phyloP scores from a whole-genome alignment of 2,113 vertebrate species.

The Eonycteris spelaea region DNA sequence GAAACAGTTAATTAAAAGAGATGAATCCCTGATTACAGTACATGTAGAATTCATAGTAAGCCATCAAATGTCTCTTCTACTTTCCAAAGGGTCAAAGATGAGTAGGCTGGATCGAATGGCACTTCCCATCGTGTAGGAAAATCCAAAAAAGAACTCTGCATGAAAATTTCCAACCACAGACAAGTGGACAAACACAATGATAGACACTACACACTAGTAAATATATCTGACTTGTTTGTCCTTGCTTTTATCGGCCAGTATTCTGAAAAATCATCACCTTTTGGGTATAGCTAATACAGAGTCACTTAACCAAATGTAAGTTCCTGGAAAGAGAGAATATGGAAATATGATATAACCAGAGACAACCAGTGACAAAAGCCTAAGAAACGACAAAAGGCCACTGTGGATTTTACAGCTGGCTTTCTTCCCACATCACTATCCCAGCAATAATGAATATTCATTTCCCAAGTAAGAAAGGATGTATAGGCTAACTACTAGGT shows the following conservation, averaged over 20 bases:
- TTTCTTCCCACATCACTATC: background rate
- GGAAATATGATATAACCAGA: background rate
- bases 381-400: background rate
- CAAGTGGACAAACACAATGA: background rate
- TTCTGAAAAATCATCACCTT: slow-evolving; percentile 3
- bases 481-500: background rate
- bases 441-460: background rate
- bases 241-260: background rate
- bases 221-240: background rate
- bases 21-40: background rate
- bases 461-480: background rate
- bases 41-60: background rate
- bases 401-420: background rate
- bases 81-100: slow-evolving; percentile 13
- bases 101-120: background rate
- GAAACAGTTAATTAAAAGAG: background rate
- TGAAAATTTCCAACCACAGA: background rate
- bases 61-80: background rate
- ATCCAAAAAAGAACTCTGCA: background rate
- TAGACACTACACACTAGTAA: background rate
- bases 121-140: background rate
- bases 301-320: background rate
- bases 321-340: background rate
- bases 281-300: background rate
- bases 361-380: background rate